Base-by-base conservation (phyloP, 92 coral and sea anemone species). In the Parazoanthus swiftii region DNA sequence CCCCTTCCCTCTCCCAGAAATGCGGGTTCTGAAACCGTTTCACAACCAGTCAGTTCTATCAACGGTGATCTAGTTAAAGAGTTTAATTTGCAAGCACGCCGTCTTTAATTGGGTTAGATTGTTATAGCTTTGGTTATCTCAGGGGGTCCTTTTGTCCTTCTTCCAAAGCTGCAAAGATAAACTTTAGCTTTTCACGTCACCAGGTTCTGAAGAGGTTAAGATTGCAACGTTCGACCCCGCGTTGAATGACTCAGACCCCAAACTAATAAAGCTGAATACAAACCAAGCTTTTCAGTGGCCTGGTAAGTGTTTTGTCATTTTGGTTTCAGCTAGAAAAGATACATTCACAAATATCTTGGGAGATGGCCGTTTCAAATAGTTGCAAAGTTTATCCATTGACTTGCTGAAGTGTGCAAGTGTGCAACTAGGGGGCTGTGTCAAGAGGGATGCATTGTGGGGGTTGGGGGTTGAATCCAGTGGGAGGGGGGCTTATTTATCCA, bases 271-370 rank as follows among this genome's bases (percentile, higher is more conserved):
- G 37, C 48, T 93, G 18, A 20, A 80, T 33, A 63, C 39, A 1
- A 86, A 80, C 8, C 68, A 42, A 15, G 88, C 74, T 70, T 91
- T 93, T 73, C 18, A 23, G 26, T 93, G 92, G 94, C 86, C 91
- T 76, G 91, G 95, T 93, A 88, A 80, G 77, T n/a, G 44, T 23
- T 21, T 21, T 25, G 10, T 42, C 63, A 21, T 36, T 63, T 20
- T n/a, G 6, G 23, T 13, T 63, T 18, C 25, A 63, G 6, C 21
- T 63, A 26, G 25, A 63, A 58, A 18, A 54, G 15, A 54, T 54
- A 54, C 21, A 26, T 20, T 8, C 70, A 4, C 8, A 8, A 63
- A 63, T 63, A 63, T 63, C 70, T 63, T 63, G 70, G 18, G 14
- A 63, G 25, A 3, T 63, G 70, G 70, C 16, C 7, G n/a, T 63